Conservation (phyloP, 2,888 invertebrate genomes). For the Koerneria pararmatus region DNA sequence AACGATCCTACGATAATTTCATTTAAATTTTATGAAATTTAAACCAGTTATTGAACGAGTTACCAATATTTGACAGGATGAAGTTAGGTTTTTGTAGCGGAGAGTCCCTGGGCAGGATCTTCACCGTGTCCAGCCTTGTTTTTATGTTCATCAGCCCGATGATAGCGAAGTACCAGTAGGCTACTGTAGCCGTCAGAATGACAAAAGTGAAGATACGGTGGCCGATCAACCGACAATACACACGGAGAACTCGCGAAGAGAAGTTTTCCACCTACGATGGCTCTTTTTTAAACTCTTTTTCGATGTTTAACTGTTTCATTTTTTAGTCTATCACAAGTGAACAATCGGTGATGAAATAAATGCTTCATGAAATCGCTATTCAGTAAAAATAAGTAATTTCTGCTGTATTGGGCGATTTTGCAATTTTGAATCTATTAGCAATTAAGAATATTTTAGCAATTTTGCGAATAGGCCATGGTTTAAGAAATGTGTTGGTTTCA, state of each 20-base stretch:
- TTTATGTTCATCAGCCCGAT: slow-evolving; percentile 40
- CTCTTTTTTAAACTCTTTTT: slow-evolving; percentile 7
- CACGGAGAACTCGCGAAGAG: slow-evolving; percentile 34
- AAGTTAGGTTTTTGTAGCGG: slow-evolving; percentile 52
- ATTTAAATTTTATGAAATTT: neutral
- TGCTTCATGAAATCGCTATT: too few species aligned
- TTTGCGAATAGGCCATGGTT: too few species aligned
- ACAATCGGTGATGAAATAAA: too few species aligned
- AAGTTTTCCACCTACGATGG: slow-evolving; percentile 31
- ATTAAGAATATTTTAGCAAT: too few species aligned
- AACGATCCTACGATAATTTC: neutral
- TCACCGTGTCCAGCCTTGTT: slow-evolving; percentile 49
- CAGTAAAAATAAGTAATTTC: too few species aligned
- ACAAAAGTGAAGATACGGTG: slow-evolving; percentile 37
- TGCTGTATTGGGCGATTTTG: too few species aligned
- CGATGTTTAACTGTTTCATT: slow-evolving; percentile 4
- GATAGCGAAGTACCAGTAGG: slow-evolving; percentile 43
- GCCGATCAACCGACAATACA: slow-evolving; percentile 42
- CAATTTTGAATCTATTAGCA: too few species aligned
- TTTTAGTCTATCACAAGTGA: too few species aligned
- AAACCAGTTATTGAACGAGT: slow-evolving; percentile 10
- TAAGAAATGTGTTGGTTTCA: too few species aligned
- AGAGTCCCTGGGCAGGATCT: slow-evolving; percentile 54
- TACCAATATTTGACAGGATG: slow-evolving; percentile 44
- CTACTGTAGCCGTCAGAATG: slow-evolving; percentile 32